Evolutionary conservation across 2,888 invertebrate genomes (phyloP).

Genomic region (Ophioninae sp.): DNA sequence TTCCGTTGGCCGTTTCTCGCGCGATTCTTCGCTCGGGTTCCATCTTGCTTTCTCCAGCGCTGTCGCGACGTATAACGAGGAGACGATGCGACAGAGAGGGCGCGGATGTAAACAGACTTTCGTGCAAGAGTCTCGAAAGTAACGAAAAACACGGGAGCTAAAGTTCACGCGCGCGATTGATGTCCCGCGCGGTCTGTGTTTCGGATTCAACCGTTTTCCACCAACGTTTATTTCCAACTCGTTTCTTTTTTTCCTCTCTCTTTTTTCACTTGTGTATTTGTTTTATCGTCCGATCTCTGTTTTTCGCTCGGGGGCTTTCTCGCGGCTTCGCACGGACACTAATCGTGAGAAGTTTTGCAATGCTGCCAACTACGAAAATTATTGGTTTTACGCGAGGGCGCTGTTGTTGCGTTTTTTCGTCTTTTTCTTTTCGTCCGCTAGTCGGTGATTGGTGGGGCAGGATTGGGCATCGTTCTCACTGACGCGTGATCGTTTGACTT

Average conservation of each 20-base stretch:
- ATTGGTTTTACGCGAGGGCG: slow-evolving; percentile 40
- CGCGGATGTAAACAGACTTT: too few relatives aligned
- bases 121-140: background rate
- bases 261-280: too few relatives aligned
- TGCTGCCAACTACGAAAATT: slow-evolving; percentile 53
- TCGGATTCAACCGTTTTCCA: too few relatives aligned
- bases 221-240: background rate
- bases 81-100: too few relatives aligned
- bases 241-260: background rate
- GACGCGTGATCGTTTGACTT: slow-evolving; percentile 55
- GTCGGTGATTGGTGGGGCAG: slow-evolving; percentile 5
- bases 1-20: slow-evolving; percentile 32
- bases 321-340: slow-evolving; percentile 41
- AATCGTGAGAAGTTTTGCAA: slow-evolving; percentile 45
- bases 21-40: slow-evolving; percentile 9
- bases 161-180: background rate
- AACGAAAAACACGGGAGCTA: background rate
- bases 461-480: slow-evolving; percentile 31
- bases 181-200: background rate
- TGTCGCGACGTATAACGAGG: too few relatives aligned
- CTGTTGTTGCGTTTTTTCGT: slow-evolving; percentile 19
- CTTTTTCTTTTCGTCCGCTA: slow-evolving; percentile 28
- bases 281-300: too few relatives aligned
- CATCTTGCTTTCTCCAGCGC: slow-evolving; percentile 51
- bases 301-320: slow-evolving; percentile 15